These are phyloP conservation scores for Hoplias malabaricus DNA, from an alignment of 2,113 vertebrate species.

Conservation along the genomic window DNA sequence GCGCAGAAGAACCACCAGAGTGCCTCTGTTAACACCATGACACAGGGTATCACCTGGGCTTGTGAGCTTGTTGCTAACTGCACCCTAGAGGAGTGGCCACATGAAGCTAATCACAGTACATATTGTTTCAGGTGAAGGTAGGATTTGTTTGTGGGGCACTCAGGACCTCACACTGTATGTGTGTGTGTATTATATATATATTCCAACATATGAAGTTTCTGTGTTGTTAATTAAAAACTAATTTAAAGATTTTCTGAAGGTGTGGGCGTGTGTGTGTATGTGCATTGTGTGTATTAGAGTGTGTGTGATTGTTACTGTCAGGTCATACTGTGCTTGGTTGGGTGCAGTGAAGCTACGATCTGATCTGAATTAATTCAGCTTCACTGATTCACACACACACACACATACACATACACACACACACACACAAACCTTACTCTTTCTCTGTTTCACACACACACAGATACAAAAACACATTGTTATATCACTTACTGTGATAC, in stretches of 20 bases:
- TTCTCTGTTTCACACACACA: too few relatives aligned
- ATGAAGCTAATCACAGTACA: too few relatives aligned
- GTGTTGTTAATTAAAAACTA: not conserved
- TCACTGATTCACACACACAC: constrained; percentile 61
- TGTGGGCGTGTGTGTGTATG: not conserved
- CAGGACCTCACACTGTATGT: not conserved
- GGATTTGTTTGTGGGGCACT: too few relatives aligned
- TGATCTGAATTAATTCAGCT: constrained; percentile 76
- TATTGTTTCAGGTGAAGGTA: too few relatives aligned
- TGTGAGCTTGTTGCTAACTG: too few relatives aligned
- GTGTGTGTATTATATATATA: not conserved
- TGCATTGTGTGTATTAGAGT: constrained; percentile 30
- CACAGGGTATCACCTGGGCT: too few relatives aligned
- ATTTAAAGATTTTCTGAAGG: not conserved
- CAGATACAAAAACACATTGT: too few relatives aligned
- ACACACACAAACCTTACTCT: not conserved
- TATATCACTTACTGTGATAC: too few relatives aligned
- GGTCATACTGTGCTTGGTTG: constrained; percentile 69
- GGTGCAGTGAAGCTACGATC: constrained; percentile 71
- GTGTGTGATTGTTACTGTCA: constrained; percentile 73
- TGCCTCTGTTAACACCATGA: too few relatives aligned
- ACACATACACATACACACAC: not conserved
- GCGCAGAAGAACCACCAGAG: too few relatives aligned
- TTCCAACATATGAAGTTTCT: not conserved
- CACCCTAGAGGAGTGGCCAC: too few relatives aligned